phyloP scores from a whole-genome alignment of 2,113 vertebrate species.

The Neodontobutis hainanensis region DNA sequence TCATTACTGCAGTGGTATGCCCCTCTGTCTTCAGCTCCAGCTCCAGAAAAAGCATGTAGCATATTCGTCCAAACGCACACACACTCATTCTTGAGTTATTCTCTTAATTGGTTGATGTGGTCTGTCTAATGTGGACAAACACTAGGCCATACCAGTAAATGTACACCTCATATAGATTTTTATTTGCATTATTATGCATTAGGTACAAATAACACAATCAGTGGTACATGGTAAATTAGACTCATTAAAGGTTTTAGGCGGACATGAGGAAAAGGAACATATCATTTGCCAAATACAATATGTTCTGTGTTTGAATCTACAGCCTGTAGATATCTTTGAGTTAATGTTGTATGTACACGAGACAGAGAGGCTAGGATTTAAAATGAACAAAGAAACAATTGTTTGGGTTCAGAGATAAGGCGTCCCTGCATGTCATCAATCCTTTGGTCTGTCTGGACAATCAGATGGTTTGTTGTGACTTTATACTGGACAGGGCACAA shows the following conservation, averaged over 20 bases:
- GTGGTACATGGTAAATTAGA: constrained; percentile 71
- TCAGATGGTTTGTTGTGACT: constrained; percentile 34
- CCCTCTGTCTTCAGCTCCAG: neutral
- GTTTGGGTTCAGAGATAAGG: constrained; percentile 64
- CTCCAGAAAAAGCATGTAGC: neutral
- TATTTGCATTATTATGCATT: constrained; percentile 82
- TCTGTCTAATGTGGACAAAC: no score
- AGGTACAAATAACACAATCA: constrained; percentile 79
- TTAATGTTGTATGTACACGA: constrained; percentile 69
- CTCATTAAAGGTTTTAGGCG: constrained; percentile 68
- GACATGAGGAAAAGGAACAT: constrained; percentile 61
- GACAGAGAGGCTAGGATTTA: constrained; percentile 44
- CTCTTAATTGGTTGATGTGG: no score
- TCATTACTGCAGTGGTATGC: neutral
- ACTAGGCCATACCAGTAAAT: neutral
- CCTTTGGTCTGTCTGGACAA: constrained; percentile 41
- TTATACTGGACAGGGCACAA: constrained; percentile 36
- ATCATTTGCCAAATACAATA: constrained; percentile 77
- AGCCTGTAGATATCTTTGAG: constrained; percentile 50
- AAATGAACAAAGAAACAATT: constrained; percentile 38
- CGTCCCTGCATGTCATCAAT: constrained; percentile 60
- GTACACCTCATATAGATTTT: constrained; percentile 56
- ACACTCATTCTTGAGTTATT: no score
- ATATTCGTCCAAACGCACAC: constrained; percentile 7
- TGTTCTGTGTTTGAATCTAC: constrained; percentile 65